phyloP scores from a whole-genome alignment of 2,113 vertebrate genomes.

The Myiozetetes cayanensis region DNA sequence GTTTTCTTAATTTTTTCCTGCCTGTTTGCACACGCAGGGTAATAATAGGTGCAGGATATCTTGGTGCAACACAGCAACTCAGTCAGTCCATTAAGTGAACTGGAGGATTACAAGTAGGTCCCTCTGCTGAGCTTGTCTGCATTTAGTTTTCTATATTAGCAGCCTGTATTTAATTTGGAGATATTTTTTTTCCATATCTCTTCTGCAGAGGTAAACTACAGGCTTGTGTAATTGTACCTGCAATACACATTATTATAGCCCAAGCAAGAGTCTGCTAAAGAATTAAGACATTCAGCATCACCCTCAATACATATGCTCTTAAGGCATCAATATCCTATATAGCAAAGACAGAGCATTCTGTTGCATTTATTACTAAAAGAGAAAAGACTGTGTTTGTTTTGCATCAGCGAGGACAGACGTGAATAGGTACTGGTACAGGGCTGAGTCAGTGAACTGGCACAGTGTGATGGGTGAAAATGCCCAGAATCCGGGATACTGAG shows the following conservation, averaged over 20 bases:
- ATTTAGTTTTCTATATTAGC: neutral
- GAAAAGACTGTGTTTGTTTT: neutral
- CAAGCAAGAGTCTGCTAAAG: neutral
- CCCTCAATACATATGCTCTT: neutral
- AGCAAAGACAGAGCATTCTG: neutral
- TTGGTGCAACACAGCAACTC: neutral
- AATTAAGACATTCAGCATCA: neutral
- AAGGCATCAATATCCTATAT: neutral
- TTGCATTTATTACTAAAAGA: neutral
- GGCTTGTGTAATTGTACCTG: neutral
- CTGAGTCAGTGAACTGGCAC: neutral
- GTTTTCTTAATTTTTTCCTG: neutral
- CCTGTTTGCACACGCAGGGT: accelerated
- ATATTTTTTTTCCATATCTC: neutral
- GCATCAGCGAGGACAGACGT: neutral
- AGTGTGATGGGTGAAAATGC: neutral
- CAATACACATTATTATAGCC: neutral
- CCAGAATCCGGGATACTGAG: neutral
- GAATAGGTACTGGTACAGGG: neutral
- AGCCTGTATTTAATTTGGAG: neutral
- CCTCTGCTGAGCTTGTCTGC: neutral
- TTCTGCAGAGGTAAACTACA: neutral
- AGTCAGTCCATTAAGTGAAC: neutral
- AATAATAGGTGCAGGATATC: neutral
- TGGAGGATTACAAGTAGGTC: neutral